Evolutionary conservation across 2,888 invertebrate species (phyloP).

Genomic region (Zygogramma bicolorata): DNA sequence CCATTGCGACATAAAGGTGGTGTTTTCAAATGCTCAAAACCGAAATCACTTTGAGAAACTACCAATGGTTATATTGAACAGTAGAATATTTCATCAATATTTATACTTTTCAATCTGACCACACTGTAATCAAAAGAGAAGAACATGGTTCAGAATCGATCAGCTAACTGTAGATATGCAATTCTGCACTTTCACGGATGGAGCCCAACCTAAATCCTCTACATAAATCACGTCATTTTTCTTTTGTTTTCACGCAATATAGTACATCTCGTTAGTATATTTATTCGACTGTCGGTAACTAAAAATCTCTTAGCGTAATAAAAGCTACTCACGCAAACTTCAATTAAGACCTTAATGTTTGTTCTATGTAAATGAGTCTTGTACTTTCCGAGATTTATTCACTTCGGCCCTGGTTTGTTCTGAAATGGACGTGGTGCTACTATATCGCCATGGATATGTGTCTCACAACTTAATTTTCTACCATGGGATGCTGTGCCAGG

Average conservation of each 20-base stretch:
- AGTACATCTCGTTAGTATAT: conserved; percentile 39
- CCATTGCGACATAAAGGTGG: too few species aligned
- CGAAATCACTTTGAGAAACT: too few species aligned
- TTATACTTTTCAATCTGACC: too few species aligned
- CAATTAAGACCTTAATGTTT: conserved; percentile 61
- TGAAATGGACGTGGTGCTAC: conserved; percentile 43
- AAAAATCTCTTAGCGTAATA: conserved; percentile 51
- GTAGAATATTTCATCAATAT: too few species aligned
- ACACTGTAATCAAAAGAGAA: background rate
- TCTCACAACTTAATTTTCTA: conserved; percentile 51
- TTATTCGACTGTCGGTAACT: conserved; percentile 34
- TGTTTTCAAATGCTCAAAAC: too few species aligned
- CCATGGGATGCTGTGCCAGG: conserved; percentile 34
- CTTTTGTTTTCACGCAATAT: conserved; percentile 35
- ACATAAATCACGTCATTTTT: conserved; percentile 21
- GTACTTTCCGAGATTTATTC: conserved; percentile 56
- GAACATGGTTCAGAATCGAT: background rate
- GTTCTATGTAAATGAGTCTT: conserved; percentile 58
- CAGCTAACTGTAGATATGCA: background rate
- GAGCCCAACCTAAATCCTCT: conserved; percentile 5
- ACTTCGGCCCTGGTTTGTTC: conserved; percentile 46
- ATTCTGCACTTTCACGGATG: conserved; percentile 11
- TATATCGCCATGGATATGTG: conserved; percentile 46
- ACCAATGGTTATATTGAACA: too few species aligned
- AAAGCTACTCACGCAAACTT: conserved; percentile 59